These are phyloP conservation scores for Philaethria dido DNA, from an alignment of 2,888 invertebrate genomes.

Conservation along the genomic window DNA sequence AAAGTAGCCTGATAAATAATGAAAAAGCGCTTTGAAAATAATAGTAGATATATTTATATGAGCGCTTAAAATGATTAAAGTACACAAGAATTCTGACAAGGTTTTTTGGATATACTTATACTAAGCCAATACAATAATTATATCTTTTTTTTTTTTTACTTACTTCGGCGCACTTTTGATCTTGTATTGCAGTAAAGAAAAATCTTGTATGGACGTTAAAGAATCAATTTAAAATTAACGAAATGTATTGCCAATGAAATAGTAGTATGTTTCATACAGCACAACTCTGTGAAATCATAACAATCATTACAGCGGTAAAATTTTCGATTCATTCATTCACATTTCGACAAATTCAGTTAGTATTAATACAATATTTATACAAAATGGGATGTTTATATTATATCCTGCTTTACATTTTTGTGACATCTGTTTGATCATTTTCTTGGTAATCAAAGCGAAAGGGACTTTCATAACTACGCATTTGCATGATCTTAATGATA, in stretches of 20 bases:
- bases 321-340: too few species aligned
- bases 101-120: not conserved
- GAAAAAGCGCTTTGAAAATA: too few species aligned
- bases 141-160: conserved; percentile 26
- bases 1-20: conserved; percentile 49
- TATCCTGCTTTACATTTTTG: too few species aligned
- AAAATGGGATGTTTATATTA: too few species aligned
- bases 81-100: not conserved
- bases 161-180: conserved; percentile 45
- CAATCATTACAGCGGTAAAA: not conserved
- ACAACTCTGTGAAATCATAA: conserved; percentile 45
- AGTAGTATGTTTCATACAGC: conserved; percentile 43
- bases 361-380: too few species aligned
- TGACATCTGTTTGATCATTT: too few species aligned
- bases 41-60: too few species aligned
- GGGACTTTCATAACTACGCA: too few species aligned
- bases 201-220: conserved; percentile 44
- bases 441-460: too few species aligned
- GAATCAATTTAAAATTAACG: conserved; percentile 37
- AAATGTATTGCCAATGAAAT: conserved; percentile 45
- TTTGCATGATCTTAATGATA: too few species aligned
- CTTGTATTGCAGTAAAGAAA: conserved; percentile 41
- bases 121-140: not conserved
- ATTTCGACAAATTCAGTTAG: too few species aligned
- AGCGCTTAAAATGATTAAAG: too few species aligned